Evolutionary conservation across 2,888 invertebrate genomes (phyloP), one percentile per base, ranked within the genome.

Genomic region (Monopis laevigella): DNA sequence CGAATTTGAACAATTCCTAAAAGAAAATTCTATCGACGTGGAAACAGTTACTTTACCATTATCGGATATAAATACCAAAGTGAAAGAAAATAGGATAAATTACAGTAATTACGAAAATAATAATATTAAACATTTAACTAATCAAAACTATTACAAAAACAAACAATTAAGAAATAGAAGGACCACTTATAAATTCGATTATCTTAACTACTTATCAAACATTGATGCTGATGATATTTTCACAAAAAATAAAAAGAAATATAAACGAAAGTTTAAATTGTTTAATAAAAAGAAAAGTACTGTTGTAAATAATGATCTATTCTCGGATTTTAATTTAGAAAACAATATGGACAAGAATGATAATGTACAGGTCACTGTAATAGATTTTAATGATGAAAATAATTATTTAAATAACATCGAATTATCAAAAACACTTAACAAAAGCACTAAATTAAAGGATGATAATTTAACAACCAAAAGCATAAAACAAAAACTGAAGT

Each of bases 1-100:
- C 0, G 64, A 65, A 0, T 73, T 74, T 39, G 48, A 69, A 1
- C 58, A 53, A 2, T 74, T 74, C 46, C 53, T 74, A 1, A 66
- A 58, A 46, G 59, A 62, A 0, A 49, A 69, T 24, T 17, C 55
- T 1, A 45, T 74, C 17, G 72, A 69, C 18, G 63, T 73, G 0
- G 50, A 55, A 2, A 58, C 59, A 1, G 59, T 74, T 0, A 72
- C 65, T 0, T 46, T 58, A 1, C 64, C 71, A 1, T 41, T 59
- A 21, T 7, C 8, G 11, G 29, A 29, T 11, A 5, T 11, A 7
- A 29, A 11, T 5, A 29, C 8, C 5, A 7, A 29, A 5, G 29
- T 29, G n/a, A n/a, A n/a, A 7, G 29, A 29, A 5, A 29, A 6
- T 11, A 7, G 29, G 29, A 29, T 6, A 7, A 7, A 24, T 12